phyloP scores from a whole-genome alignment of 2,888 invertebrate genomes.

The Scaptomyza caliginosa region DNA sequence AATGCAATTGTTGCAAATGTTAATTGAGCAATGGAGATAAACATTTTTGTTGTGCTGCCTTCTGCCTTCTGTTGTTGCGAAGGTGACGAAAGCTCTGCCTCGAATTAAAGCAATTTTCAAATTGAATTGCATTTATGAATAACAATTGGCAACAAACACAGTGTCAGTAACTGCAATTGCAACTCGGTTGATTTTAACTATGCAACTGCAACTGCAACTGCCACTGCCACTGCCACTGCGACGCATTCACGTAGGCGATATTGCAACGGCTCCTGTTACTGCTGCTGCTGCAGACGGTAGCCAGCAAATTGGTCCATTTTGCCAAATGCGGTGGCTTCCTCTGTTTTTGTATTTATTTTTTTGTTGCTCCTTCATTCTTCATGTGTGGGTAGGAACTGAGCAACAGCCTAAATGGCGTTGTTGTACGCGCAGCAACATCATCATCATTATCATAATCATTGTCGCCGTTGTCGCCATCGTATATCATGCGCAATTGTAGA shows the following conservation, averaged over 20 bases:
- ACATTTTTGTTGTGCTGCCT: too few species aligned
- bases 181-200: slow-evolving; percentile 14
- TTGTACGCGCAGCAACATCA: slow-evolving; percentile 49
- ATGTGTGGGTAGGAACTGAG: slow-evolving; percentile 44
- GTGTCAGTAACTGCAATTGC: slow-evolving; percentile 27
- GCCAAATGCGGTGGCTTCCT: slow-evolving; percentile 72
- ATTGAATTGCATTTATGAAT: slow-evolving; percentile 80
- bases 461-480: slow-evolving; percentile 72
- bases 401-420: slow-evolving; percentile 60
- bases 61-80: slow-evolving; percentile 12
- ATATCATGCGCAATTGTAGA: slow-evolving; percentile 74
- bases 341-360: neutral
- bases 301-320: slow-evolving; percentile 79
- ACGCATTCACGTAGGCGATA: slow-evolving; percentile 47
- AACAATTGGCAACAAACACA: slow-evolving; percentile 62
- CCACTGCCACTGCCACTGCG: slow-evolving; percentile 11
- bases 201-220: slow-evolving; percentile 20
- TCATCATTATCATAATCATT: slow-evolving; percentile 31
- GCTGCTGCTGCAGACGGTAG: slow-evolving; percentile 45
- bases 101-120: slow-evolving; percentile 76
- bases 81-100: slow-evolving; percentile 64
- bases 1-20: slow-evolving; percentile 22
- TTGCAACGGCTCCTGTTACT: neutral
- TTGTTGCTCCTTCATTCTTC: too few species aligned
- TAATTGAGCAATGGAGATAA: slow-evolving; percentile 39